Evolutionary conservation across 2,113 vertebrate genomes (phyloP).

Genomic region (Istiophorus platypterus): DNA sequence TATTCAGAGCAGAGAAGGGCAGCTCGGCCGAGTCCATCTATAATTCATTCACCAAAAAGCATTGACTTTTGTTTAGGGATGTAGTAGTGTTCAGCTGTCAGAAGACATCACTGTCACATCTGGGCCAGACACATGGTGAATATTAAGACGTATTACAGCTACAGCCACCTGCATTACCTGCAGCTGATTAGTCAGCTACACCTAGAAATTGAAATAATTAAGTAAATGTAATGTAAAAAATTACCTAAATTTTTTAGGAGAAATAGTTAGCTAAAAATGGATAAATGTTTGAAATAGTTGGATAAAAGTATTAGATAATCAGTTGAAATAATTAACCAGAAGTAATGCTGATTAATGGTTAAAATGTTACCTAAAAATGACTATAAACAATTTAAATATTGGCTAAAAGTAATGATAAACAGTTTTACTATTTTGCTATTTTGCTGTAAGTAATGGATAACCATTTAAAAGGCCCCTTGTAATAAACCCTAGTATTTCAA

Average conservation of each 20-base stretch:
- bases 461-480: not conserved
- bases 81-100: conserved; percentile 67
- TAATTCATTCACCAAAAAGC: conserved; percentile 77
- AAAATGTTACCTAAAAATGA: too few species aligned
- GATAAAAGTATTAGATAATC: not conserved
- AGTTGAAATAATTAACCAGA: not conserved
- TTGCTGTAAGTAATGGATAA: too few species aligned
- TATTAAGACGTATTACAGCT: conserved; percentile 54
- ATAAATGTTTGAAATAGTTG: not conserved
- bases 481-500: not conserved
- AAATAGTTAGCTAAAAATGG: too few species aligned
- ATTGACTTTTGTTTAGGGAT: conserved; percentile 64
- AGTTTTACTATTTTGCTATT: too few species aligned
- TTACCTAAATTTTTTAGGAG: not conserved
- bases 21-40: conserved; percentile 62
- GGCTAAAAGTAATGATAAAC: not conserved
- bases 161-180: not conserved
- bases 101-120: conserved; percentile 71
- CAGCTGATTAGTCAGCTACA: too few species aligned
- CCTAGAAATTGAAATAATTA: not conserved
- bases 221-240: not conserved
- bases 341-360: not conserved
- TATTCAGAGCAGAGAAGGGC: conserved; percentile 74
- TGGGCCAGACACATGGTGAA: conserved; percentile 37
- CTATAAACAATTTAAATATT: not conserved